Conservation (phyloP, 2,888 invertebrate genomes). For the Xestia xanthographa region DNA sequence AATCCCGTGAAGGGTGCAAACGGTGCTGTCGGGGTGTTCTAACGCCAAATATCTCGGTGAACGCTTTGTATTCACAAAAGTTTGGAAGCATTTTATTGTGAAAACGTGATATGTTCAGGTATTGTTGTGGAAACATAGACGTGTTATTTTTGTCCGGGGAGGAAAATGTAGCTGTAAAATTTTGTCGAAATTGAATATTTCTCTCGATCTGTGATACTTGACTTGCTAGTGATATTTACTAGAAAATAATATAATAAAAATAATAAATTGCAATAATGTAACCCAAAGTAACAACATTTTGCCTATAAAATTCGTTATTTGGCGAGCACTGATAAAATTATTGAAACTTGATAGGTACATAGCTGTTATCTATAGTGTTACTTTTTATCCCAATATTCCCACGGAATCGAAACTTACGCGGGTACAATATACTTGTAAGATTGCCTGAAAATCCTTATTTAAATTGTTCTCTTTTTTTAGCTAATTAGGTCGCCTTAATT, state of each 20-base stretch:
- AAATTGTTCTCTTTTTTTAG: neutral
- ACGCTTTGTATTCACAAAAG: slow-evolving; percentile 63
- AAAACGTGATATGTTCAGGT: slow-evolving; percentile 56
- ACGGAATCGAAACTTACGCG: no score
- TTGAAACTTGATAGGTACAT: no score
- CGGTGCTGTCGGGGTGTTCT: slow-evolving; percentile 46
- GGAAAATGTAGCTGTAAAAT: neutral
- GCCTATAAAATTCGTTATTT: no score
- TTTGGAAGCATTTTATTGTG: slow-evolving; percentile 66
- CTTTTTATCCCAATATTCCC: no score
- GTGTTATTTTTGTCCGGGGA: slow-evolving; percentile 4
- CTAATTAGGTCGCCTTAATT: neutral
- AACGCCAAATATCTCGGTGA: slow-evolving; percentile 61
- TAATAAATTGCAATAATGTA: no score
- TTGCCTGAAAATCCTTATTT: neutral
- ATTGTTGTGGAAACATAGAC: slow-evolving; percentile 47
- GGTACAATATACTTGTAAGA: neutral
- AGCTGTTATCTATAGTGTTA: no score
- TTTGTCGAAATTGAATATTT: slow-evolving; percentile 8
- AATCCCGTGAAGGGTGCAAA: slow-evolving; percentile 61
- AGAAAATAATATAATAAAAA: neutral
- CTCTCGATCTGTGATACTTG: neutral
- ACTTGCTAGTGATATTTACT: neutral
- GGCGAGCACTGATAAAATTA: no score
- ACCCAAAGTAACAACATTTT: no score